These are phyloP conservation scores for Euthynnus affinis DNA, from an alignment of 2,797 vertebrate genomes.

Conservation along the genomic window DNA sequence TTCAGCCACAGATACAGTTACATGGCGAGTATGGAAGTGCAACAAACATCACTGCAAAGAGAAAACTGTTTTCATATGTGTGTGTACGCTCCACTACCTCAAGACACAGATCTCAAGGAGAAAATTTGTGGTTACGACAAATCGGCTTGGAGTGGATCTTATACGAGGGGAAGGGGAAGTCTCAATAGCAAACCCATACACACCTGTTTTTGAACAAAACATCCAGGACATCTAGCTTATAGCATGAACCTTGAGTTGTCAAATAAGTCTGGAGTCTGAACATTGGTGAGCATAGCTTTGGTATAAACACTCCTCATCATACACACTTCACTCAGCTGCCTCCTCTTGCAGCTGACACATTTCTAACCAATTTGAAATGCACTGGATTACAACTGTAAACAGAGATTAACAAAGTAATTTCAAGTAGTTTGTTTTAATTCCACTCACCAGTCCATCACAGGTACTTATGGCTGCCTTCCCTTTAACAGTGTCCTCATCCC, in stretches of 20 bases:
- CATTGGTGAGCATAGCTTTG: not conserved
- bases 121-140: not conserved
- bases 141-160: too few relatives aligned
- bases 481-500: conserved; percentile 65
- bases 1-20: not conserved
- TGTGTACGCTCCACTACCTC: not conserved
- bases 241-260: not conserved
- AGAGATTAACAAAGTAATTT: conserved; percentile 1
- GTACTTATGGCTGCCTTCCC: conserved; percentile 93
- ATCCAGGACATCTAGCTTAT: not conserved
- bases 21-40: not conserved
- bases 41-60: not conserved
- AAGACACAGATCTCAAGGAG: not conserved
- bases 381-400: not conserved
- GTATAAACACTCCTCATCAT: not conserved
- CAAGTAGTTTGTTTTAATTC: not conserved
- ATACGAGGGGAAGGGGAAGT: not conserved
- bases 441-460: conserved; percentile 95
- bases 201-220: not conserved
- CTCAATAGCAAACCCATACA: not conserved
- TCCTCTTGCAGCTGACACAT: not conserved
- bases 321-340: not conserved
- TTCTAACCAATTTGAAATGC: not conserved
- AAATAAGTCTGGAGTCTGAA: conserved; percentile 1
- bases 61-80: not conserved